Base-by-base conservation (phyloP, 2,113 vertebrate genomes). In the Ochotona princeps region DNA sequence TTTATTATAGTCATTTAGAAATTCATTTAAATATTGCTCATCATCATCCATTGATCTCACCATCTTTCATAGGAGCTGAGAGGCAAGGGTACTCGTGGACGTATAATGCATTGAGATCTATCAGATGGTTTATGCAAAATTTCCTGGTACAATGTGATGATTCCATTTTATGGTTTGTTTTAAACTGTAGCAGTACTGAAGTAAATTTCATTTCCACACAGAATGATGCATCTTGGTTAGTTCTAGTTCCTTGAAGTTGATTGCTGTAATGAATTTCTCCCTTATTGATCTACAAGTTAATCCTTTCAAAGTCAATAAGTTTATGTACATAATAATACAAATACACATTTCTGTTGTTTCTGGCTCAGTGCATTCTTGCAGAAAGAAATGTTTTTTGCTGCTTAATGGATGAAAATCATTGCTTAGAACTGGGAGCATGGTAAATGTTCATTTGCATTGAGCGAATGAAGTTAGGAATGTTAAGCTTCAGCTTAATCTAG, bases 21-120 rank as follows among this genome's bases (percentile, higher is more conserved):
- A 96, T 89, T 89, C 21, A 60, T 97, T 97, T 97, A 97, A 96
- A 95, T 97, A 96, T 78, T 96, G 84, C 60, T 95, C 89, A 97
- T 82, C 79, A 96, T 93, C 70, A 92, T 11, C 11, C 32, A 81
- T 93, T 85, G 73, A 60, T 95, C 73, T 67, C 76, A 76, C 88
- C 95, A 89, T 95, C 86, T 91, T 79, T 95, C 93, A 87, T 78
- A 81, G n/a, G 20, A 92, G 26, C 78, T 17, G 87, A 76, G 15
- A 96, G 4, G 21, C 79, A 92, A 11, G 75, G 73, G 15, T 38
- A 79, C 85, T 66, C 49, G 69, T 67, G 60, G 2, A 35, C 93
- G 67, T 97, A 83, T 97, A 83, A 95, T n/a, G 8, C 26, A 80
- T 94, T 96, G 79, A 76, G 83, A 88, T 75, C 67, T 79, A 88